Conservation (phyloP, 2,888 invertebrate species). For the Eucera pruinosa region DNA sequence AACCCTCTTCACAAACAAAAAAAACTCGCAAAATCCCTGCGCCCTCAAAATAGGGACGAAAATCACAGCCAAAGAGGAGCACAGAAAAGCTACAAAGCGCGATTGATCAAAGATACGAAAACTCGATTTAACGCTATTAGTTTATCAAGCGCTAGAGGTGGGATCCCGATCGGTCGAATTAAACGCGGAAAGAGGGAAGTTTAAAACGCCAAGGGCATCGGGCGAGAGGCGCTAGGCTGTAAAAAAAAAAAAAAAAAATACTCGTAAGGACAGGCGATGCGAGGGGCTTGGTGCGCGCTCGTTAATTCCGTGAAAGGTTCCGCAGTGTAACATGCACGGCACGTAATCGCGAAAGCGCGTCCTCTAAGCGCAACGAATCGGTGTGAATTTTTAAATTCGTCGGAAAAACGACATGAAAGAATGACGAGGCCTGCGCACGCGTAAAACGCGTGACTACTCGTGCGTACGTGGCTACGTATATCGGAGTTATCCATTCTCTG, state of each 20-base stretch:
- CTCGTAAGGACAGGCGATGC: background rate
- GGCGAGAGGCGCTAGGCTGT: background rate
- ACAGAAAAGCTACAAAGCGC: background rate
- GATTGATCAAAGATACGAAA: background rate
- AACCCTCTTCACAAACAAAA: too few species aligned
- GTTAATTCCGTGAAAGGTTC: conserved; percentile 27
- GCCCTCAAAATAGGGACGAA: too few species aligned
- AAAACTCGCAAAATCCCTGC: too few species aligned
- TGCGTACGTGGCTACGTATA: conserved; percentile 11
- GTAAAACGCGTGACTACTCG: too few species aligned
- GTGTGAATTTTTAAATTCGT: conserved; percentile 36
- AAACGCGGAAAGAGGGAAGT: background rate
- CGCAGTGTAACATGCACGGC: conserved; percentile 12
- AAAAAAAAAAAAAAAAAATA: background rate
- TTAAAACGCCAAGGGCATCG: background rate
- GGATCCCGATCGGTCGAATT: conserved; percentile 6
- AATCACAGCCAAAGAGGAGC: too few species aligned
- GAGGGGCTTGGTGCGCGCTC: background rate
- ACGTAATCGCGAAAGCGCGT: conserved; percentile 32
- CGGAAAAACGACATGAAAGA: conserved; percentile 32
- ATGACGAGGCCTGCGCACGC: conserved; percentile 10
- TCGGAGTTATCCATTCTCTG: conserved; percentile 61
- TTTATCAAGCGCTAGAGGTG: background rate
- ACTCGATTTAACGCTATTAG: conserved; percentile 4
- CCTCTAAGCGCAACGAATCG: conserved; percentile 19